Conservation (phyloP, 2,888 invertebrate species). For the Mimumesa dahlbomi region DNA sequence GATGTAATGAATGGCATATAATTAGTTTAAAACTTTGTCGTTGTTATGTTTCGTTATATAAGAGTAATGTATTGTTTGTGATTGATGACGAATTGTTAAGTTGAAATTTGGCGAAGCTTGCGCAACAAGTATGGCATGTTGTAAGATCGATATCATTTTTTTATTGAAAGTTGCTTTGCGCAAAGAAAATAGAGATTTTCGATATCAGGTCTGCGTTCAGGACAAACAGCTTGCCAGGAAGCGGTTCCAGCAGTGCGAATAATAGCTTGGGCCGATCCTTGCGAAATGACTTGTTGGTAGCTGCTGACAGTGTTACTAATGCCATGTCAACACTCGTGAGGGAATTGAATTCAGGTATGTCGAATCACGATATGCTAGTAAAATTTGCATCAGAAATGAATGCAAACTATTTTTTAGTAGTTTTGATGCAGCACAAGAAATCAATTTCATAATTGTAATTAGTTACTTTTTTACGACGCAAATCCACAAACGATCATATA, state of each 20-base stretch:
- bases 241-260: conserved; percentile 78
- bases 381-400: conserved; percentile 51
- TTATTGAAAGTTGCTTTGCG: conserved; percentile 73
- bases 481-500: conserved; percentile 20
- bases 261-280: conserved; percentile 84
- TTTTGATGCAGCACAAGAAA: conserved; percentile 49
- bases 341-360: conserved; percentile 95
- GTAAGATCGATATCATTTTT: conserved; percentile 56
- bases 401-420: conserved; percentile 56
- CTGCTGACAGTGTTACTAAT: conserved; percentile 98
- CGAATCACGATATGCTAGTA: conserved; percentile 26
- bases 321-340: conserved; percentile 98
- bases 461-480: conserved; percentile 33
- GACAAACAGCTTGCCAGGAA: conserved; percentile 79
- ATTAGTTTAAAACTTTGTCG: too few relatives aligned
- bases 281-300: conserved; percentile 93
- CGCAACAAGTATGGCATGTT: conserved; percentile 70
- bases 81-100: neutral
- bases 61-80: too few relatives aligned
- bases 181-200: conserved; percentile 79
- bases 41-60: too few relatives aligned
- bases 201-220: conserved; percentile 80
- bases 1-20: too few relatives aligned
- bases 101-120: conserved; percentile 60
- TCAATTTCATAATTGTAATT: conserved; percentile 27